Evolutionary conservation across 1,140 invertebrate genomes (phyloP).

Genomic region (Hycleus cichorii): DNA sequence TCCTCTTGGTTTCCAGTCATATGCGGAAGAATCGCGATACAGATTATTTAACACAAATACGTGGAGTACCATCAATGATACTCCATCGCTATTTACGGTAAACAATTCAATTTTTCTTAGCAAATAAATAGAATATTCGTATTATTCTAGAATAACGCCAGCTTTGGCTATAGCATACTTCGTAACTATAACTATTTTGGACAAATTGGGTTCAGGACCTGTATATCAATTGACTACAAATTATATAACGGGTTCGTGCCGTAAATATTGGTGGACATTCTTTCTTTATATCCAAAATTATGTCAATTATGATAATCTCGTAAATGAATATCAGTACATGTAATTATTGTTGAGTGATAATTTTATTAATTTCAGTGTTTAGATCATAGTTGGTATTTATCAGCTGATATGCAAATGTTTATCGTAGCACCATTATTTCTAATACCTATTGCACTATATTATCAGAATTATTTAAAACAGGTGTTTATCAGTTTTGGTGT

Average conservation of each 20-base stretch:
- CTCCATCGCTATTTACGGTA: not conserved
- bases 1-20: constrained; percentile 46
- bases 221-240: constrained; percentile 33
- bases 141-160: constrained; percentile 23
- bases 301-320: constrained; percentile 29
- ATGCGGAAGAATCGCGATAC: not conserved
- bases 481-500: constrained; percentile 11
- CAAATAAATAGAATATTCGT: not conserved
- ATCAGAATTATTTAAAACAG: constrained; percentile 1
- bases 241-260: constrained; percentile 33
- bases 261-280: constrained; percentile 50
- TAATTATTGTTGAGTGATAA: not conserved
- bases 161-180: constrained; percentile 38
- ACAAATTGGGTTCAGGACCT: constrained; percentile 39
- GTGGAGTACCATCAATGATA: not conserved
- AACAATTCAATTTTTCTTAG: not conserved
- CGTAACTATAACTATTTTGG: constrained; percentile 37
- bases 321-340: constrained; percentile 11
- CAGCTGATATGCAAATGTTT: constrained; percentile 69
- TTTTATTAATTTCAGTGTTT: constrained; percentile 46
- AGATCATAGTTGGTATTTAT: constrained; percentile 47
- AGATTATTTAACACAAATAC: not conserved
- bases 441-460: constrained; percentile 33
- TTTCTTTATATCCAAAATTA: constrained; percentile 54
- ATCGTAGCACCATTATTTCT: constrained; percentile 48